Percentiles rank a stretch among this genome's conserved stretches.
phyloP scores from a whole-genome alignment of 2,888 invertebrate genomes.

The Eilema depressum region DNA sequence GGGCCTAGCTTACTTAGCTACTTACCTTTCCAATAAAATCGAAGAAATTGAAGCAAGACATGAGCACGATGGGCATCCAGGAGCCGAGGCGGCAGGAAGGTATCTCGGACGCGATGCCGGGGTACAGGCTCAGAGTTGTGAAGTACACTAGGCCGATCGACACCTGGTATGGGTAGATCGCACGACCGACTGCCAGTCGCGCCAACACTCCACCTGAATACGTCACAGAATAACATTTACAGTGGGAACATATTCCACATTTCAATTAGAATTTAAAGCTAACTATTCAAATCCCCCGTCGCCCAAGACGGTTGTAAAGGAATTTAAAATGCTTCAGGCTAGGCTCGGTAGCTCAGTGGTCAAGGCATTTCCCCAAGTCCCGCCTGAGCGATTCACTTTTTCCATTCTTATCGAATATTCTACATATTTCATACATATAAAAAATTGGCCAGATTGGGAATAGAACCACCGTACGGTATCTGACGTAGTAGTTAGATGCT shows the following conservation, averaged over 20 bases:
- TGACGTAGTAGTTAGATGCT: too few species aligned
- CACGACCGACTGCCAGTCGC: conserved; percentile 93
- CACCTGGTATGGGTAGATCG: conserved; percentile 96
- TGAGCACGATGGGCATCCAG: conserved; percentile 97
- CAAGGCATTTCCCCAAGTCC: too few species aligned
- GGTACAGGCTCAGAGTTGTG: conserved; percentile 95
- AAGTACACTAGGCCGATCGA: conserved; percentile 96
- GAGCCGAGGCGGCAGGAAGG: conserved; percentile 93
- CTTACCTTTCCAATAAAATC: conserved; percentile 94
- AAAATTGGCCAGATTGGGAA: neutral
- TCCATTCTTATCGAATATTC: too few species aligned
- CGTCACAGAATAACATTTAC: neutral
- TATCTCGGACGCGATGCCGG: conserved; percentile 96
- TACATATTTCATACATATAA: too few species aligned
- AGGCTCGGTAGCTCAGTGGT: too few species aligned
- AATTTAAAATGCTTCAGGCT: too few species aligned
- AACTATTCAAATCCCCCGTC: too few species aligned
- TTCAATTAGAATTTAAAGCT: too few species aligned
- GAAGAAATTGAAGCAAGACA: conserved; percentile 95
- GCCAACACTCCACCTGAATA: conserved; percentile 89
- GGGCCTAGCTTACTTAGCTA: neutral
- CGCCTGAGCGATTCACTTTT: too few species aligned
- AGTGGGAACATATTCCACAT: neutral
- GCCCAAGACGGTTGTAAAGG: too few species aligned
- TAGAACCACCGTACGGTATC: neutral